A percentile compares a stretch with the other conserved stretches of the same genome.
Evolutionary conservation across 2,888 invertebrate genomes (phyloP).

Genomic region (Dorcus parallelipipedus): DNA sequence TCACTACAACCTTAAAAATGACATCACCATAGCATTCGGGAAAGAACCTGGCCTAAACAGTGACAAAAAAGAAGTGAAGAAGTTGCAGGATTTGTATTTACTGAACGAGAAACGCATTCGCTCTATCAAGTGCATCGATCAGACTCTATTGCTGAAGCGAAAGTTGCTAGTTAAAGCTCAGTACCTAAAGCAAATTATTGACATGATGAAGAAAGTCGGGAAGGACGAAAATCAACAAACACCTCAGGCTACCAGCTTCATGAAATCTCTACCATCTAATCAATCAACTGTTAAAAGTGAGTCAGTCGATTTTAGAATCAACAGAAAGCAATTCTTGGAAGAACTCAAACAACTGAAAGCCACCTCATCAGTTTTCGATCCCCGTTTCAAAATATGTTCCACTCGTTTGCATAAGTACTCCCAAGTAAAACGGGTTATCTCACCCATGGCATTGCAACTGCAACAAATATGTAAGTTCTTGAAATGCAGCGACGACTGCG

Average conservation of each 20-base stretch:
- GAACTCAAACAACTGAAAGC: constrained; percentile 8
- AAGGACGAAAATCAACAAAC: no score
- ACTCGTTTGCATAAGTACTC: constrained; percentile 12
- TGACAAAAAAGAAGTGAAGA: background rate
- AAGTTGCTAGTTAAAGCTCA: no score
- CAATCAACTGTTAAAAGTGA: no score
- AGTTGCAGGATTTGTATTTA: background rate
- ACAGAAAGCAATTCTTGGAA: constrained; percentile 4
- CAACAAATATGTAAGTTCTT: constrained; percentile 5
- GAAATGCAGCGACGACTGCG: constrained; percentile 4
- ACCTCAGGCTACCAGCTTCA: no score
- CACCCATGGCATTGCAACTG: constrained; percentile 3
- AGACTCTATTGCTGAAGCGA: no score
- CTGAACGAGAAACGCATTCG: background rate
- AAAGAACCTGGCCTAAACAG: background rate
- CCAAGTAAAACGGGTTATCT: constrained; percentile 6
- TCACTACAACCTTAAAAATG: constrained; percentile 10
- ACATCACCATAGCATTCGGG: constrained; percentile 9
- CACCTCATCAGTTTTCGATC: background rate
- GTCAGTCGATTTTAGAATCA: no score
- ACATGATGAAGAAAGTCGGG: no score
- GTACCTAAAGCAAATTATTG: no score
- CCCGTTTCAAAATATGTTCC: constrained; percentile 11
- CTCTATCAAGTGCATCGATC: no score
- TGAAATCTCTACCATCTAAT: no score